A percentile compares a stretch with the other conserved stretches of the same genome.
Evolutionary conservation across 2,113 vertebrate species (phyloP).

Genomic region (Diphyllodes magnificus): DNA sequence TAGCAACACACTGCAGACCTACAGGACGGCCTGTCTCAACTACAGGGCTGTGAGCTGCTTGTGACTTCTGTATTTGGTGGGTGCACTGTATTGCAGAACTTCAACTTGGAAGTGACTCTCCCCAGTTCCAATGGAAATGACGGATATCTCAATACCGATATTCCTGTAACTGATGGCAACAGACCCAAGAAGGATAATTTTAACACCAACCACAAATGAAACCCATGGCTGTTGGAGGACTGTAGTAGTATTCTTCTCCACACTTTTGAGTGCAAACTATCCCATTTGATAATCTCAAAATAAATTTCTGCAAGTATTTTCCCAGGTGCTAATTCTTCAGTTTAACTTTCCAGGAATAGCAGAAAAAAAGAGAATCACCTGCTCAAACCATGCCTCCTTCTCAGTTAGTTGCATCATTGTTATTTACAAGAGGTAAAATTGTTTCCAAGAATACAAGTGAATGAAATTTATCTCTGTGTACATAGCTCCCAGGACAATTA

Average conservation of each 20-base stretch:
- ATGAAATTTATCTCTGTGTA: neutral
- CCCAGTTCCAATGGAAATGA: neutral
- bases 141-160: fast-evolving
- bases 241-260: neutral
- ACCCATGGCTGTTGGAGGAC: neutral
- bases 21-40: neutral
- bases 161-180: neutral
- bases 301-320: neutral
- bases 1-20: neutral
- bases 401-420: neutral
- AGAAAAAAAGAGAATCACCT: neutral
- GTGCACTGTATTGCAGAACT: neutral
- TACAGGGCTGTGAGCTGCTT: neutral
- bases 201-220: neutral
- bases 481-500: neutral
- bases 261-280: neutral
- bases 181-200: neutral
- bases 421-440: slow-evolving; percentile 24
- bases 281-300: neutral
- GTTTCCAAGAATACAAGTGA: neutral
- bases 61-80: neutral
- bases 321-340: neutral
- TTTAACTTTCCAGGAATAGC: neutral
- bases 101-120: neutral
- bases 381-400: neutral